phyloP scores from a whole-genome alignment of 1,140 invertebrate genomes.

The Danaus melanippus region DNA sequence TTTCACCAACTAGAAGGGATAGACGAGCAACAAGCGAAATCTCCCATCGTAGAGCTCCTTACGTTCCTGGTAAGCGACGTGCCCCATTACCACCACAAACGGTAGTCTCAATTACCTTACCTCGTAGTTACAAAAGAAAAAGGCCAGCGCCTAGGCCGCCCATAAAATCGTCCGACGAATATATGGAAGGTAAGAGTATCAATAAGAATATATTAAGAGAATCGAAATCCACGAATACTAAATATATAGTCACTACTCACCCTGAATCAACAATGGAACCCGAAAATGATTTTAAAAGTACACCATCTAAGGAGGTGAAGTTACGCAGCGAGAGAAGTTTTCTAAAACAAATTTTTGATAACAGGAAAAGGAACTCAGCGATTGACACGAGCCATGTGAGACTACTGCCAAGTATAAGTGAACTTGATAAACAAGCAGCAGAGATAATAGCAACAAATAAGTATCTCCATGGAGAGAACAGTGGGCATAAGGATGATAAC shows the following conservation, averaged over 20 bases:
- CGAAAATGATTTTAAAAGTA: constrained; percentile 5
- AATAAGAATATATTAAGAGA: constrained; percentile 30
- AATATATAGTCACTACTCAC: no score
- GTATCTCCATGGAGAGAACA: constrained; percentile 17
- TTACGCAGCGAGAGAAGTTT: constrained; percentile 54
- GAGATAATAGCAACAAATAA: constrained; percentile 77
- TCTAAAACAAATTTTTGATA: constrained; percentile 59
- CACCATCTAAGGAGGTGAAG: constrained; percentile 39
- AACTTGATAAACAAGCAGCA: constrained; percentile 83
- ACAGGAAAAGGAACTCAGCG: constrained; percentile 56
- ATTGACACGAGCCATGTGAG: constrained; percentile 57
- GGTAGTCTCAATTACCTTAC: constrained; percentile 24
- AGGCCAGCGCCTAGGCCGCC: constrained; percentile 54
- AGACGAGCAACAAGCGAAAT: constrained; percentile 73
- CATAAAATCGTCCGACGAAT: constrained; percentile 19
- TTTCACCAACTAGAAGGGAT: constrained; percentile 41
- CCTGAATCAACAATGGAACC: no score
- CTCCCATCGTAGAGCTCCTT: constrained; percentile 73
- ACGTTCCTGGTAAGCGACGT: constrained; percentile 18
- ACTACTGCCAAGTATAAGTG: constrained; percentile 84
- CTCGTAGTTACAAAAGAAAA: constrained; percentile 43
- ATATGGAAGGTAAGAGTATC: constrained; percentile 29
- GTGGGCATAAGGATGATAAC: constrained; percentile 5
- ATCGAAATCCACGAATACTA: constrained; percentile 6
- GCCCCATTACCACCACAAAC: constrained; percentile 75